Conservation (phyloP, 2,113 vertebrate species). For the Anolis sagrei region DNA sequence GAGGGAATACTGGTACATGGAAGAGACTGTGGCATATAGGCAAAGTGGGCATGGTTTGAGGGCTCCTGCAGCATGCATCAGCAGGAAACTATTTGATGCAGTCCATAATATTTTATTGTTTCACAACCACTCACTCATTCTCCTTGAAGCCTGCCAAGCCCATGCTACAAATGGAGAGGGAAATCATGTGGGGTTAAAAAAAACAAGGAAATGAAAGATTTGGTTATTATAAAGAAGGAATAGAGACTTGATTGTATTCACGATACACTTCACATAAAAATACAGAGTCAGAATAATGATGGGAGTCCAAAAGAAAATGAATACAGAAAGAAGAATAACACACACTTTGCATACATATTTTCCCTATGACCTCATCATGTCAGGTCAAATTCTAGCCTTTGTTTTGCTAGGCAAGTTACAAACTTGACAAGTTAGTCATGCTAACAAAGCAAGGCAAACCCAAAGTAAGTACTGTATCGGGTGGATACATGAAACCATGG, state of each 20-base stretch:
- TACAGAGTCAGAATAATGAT: neutral
- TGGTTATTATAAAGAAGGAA: neutral
- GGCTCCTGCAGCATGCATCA: neutral
- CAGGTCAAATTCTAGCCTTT: too few species aligned
- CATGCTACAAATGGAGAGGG: neutral
- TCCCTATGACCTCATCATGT: neutral
- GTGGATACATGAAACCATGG: too few species aligned
- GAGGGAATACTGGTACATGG: neutral
- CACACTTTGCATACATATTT: neutral
- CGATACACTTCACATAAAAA: neutral
- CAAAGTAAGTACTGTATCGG: too few species aligned
- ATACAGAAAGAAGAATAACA: neutral
- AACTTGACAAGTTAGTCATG: neutral
- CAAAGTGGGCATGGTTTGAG: neutral
- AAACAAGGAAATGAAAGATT: neutral
- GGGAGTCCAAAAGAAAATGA: neutral
- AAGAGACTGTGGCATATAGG: neutral
- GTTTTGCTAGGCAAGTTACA: neutral
- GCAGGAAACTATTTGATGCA: slow-evolving; percentile 18
- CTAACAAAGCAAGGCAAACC: neutral
- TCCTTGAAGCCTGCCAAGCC: neutral
- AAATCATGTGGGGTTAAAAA: neutral
- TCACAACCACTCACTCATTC: neutral
- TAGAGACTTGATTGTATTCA: neutral
- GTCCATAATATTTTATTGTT: slow-evolving; percentile 19